Evolutionary conservation across 2,797 vertebrate species (phyloP), one percentile per base, ranked within the genome.

Genomic region (Austrolebias charrua): DNA sequence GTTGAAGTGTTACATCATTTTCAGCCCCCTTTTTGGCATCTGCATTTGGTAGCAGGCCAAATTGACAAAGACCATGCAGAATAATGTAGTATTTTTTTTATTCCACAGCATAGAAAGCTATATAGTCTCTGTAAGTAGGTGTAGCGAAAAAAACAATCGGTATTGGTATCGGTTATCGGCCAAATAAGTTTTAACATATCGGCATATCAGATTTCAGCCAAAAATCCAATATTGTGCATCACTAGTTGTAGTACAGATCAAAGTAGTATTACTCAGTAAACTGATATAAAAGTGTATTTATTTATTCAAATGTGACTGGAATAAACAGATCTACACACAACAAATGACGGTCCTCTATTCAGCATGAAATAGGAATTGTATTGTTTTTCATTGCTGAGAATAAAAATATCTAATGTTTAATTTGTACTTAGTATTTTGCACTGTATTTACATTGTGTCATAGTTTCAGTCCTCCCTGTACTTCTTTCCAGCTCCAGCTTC

Each of bases 401-500:
- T 76, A 78, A 31, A 79, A 82, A 81, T 76, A 1, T 68, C 66
- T 28, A 58, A 81, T 48, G 66, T 78, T 75, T 75, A 7, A 57
- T 77, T 77, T 24, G 68, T 53, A 50, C 56, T 38, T 12, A 10
- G 67, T 81, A 1, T 83, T 86, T 70, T 80, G 53, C 66, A 66
- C 20, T 46, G 13, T 91, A 90, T 91, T 84, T 90, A 92, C 88
- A 90, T 46, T 38, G 50, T 60, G 78, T 84, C 89, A 89, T 86
- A 79, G 75, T 85, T n/a, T 86, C 81, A 82, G 87, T 88, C 78
- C 60, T 75, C 72, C 70, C 71, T 75, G 87, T 83, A 84, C 82
- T 83, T 88, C 71, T 85, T 78, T 91, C 90, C 90, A 92, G 90
- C 90, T 92, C 90, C 89, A 89, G 89, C 90, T 82, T 79, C 62